Evolutionary conservation across 1,140 invertebrate genomes (phyloP), one percentile per base, ranked within the genome.

Genomic region (Drosophila setifemur): DNA sequence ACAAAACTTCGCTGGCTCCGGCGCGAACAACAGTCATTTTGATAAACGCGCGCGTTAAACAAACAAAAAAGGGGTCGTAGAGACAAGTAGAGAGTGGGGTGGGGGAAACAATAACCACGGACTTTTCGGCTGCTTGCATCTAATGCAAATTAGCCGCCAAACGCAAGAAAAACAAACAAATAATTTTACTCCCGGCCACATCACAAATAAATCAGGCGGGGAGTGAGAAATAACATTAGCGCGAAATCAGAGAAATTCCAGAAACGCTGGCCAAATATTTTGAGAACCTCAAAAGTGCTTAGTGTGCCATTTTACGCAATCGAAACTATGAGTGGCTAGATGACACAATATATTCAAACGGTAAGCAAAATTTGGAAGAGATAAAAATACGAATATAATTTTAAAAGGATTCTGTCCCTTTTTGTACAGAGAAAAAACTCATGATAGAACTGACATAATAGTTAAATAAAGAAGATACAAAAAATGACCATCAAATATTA

Each of bases 231-330:
- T 63, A 85, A 83, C 66, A 79, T 55, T 63, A 61, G 45, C 50
- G 50, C 11, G 37, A 73, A 70, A 74, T 74, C 29, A 21, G 43
- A 53, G 54, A 73, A 71, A 55, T 67, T 43, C 43, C 50, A 48
- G 35, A 55, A 74, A 39, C 79, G 55, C 29, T 67, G 68, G 79
- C 79, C 73, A 85, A 85, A 85, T 83, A 85, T 85, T 83, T 85
- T 58, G 74, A 79, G 52, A 79, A 85, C 79, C 79, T 57, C 57
- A 55, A 83, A 71, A 71, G 76, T 81, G 76, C 63, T 69, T 82
- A 23, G 25, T 64, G 60, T 61, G 78, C 39, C 52, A 72, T 68
- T 72, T 81, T 47, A 35, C 25, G 33, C 4, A 23, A 28, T 18
- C 26, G 25, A 45, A 25, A 29, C 14, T 18, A 67, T 68, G 49